Evolutionary conservation across 1,140 invertebrate species (phyloP), one percentile per base, ranked within the genome.

Genomic region (Conus ventricosus): DNA sequence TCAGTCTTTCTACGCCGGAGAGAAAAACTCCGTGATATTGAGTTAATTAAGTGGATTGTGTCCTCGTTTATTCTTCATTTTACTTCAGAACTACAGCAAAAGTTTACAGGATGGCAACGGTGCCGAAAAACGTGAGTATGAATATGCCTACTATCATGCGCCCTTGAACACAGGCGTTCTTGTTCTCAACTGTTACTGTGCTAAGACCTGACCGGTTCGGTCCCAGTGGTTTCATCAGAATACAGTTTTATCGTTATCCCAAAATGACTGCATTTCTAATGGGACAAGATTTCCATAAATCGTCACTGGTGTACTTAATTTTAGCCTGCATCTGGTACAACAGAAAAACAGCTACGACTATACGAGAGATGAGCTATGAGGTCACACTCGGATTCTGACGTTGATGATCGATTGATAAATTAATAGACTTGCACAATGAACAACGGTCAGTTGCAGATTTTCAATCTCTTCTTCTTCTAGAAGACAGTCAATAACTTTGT

Each of bases 41-140:
- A 15, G 10, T 83, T 17, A 20, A 55, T 54, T 54, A 51, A 83
- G 15, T 13, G 15, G 55, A 23, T 20, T 57, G 54, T 5, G 53
- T 23, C 11, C 0, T 54, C 55, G 8, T 55, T 83, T n/a, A 53
- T 39, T 25, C 78, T 23, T n/a, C 5, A 15, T 81, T 81, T 20
- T 17, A 81, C 53, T 4, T 20, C 5, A 81, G 13, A 15, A 7
- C 13, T 81, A n/a, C 84, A 25, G 5, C 13, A 25, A 63, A 23
- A 23, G 15, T 13, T 51, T 55, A 67, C 27, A 80, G 75, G 78
- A 90, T 90, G 89, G 39, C 89, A 2, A 81, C 82, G 11, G 60
- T 90, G 8, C 75, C 82, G 15, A 90, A 84, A 75, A 90, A 90
- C 78, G 89, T 90, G 54, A 88, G 89, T 90, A 88, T 39, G n/a